Base-by-base conservation (phyloP, 2,113 vertebrate genomes). In the Channa maculata region DNA sequence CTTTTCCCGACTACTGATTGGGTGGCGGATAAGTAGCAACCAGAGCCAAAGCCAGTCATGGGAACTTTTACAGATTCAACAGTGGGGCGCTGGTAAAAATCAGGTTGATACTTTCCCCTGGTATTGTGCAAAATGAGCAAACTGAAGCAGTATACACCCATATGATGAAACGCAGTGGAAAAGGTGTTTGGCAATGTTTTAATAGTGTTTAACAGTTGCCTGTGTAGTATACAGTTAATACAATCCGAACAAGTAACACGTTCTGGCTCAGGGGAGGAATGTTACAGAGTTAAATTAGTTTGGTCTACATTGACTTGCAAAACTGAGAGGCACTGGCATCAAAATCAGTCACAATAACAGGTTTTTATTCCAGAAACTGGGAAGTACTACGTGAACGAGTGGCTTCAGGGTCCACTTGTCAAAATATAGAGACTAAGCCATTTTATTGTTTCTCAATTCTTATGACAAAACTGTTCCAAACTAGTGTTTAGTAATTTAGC, bases 1-100 rank as follows among this genome's bases (percentile, higher is more conserved):
- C 67, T 3, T 37, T 67, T 69, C 15, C 72, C 65, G 48, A 45
- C 65, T 55, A 48, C 88, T 85, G 91, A 93, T 94, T 94, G 94
- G 94, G 38, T 65, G 60, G 5, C 7, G 45, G 52, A 64, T 63
- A 59, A 71, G 76, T n/a, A 65, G 58, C 65, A 82, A 73, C 72
- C 52, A 60, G 80, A 70, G 46, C 71, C 65, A 43, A 43, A 45
- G 65, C 38, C 48, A 67, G 6, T 50, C 63, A 61, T 71, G 75
- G 85, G 75, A 76, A 55, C 61, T 44, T 53, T 66, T 83, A 80
- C 76, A 70, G 41, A 53, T 68, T 69, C 54, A 66, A 71, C 43
- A 13, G 5, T 49, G 59, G 39, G 53, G 33, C 54, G 24, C 5
- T 15, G 53, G 37, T 62, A n/a, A 34, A 34, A 75, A 34, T 45